Conservation (phyloP, 2,888 invertebrate genomes). For the Acronicta leporina region DNA sequence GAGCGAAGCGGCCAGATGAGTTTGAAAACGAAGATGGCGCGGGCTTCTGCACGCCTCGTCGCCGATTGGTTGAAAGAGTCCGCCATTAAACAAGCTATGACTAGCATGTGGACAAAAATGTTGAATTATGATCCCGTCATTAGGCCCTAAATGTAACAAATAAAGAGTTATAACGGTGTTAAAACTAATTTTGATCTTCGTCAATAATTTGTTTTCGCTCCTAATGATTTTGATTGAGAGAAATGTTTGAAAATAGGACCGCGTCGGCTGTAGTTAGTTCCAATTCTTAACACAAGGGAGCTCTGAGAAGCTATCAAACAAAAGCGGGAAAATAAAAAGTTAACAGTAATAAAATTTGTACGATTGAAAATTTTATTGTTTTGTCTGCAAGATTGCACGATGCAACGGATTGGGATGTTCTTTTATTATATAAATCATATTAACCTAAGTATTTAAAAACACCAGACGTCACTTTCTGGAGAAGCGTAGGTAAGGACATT, state of each 20-base stretch:
- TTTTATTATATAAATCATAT: conserved; percentile 5
- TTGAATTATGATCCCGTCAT: conserved; percentile 56
- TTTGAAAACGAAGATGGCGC: conserved; percentile 96
- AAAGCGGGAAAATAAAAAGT: conserved; percentile 78
- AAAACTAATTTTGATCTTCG: conserved; percentile 54
- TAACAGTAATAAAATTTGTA: conserved; percentile 22
- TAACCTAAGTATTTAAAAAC: conserved; percentile 4
- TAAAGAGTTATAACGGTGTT: conserved; percentile 58
- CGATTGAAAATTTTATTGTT: conserved; percentile 11
- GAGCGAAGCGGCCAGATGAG: conserved; percentile 88
- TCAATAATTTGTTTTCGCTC: conserved; percentile 7
- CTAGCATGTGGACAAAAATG: conserved; percentile 78
- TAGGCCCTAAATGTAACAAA: conserved; percentile 23
- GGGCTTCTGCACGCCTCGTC: conserved; percentile 83
- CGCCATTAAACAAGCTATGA: conserved; percentile 78
- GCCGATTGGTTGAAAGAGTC: conserved; percentile 78
- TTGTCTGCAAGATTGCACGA: conserved; percentile 15
- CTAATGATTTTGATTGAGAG: conserved; percentile 25
- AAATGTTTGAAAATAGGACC: conserved; percentile 58
- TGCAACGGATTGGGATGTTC: neutral
- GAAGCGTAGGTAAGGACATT: conserved; percentile 13
- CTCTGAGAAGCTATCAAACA: conserved; percentile 59
- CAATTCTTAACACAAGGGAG: conserved; percentile 63
- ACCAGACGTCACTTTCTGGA: neutral
- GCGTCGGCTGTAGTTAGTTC: conserved; percentile 69